These are phyloP conservation scores for Electrona antarctica DNA, from an alignment of 2,113 vertebrate species.

Conservation along the genomic window DNA sequence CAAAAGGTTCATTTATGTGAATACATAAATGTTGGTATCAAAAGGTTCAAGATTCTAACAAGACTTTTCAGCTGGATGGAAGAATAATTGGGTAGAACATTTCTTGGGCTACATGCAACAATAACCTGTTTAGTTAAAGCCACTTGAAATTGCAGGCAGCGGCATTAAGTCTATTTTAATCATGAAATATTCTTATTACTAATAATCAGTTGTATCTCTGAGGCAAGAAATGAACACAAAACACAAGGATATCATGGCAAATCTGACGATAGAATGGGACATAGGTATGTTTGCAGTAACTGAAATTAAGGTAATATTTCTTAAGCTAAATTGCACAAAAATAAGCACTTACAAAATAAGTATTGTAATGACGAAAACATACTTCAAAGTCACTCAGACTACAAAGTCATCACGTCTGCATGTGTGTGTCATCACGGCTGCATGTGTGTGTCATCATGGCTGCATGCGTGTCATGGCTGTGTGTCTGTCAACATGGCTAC, in stretches of 20 bases:
- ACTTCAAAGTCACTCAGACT: too few relatives aligned
- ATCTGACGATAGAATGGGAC: constrained; percentile 24
- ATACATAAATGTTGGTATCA: background rate
- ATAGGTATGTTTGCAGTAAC: too few relatives aligned
- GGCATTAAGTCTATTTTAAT: constrained; percentile 37
- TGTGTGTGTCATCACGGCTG: too few relatives aligned
- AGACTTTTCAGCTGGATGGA: background rate
- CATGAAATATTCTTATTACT: constrained; percentile 30
- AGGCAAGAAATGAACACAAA: constrained; percentile 44
- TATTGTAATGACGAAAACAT: too few relatives aligned
- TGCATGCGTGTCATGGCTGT: too few relatives aligned
- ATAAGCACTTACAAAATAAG: background rate
- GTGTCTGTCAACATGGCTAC: too few relatives aligned
- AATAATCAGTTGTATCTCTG: constrained; percentile 44
- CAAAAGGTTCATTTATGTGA: background rate
- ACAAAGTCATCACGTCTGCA: too few relatives aligned
- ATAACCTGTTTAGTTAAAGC: constrained; percentile 38
- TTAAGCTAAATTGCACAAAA: background rate
- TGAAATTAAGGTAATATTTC: too few relatives aligned
- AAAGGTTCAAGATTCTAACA: constrained; percentile 3
- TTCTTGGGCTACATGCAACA: constrained; percentile 57
- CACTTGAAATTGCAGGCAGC: constrained; percentile 41
- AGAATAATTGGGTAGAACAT: background rate
- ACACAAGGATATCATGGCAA: constrained; percentile 25
- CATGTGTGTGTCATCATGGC: too few relatives aligned